These are phyloP conservation scores for Ifrita kowaldi DNA, from an alignment of 2,113 vertebrate genomes.

Conservation along the genomic window DNA sequence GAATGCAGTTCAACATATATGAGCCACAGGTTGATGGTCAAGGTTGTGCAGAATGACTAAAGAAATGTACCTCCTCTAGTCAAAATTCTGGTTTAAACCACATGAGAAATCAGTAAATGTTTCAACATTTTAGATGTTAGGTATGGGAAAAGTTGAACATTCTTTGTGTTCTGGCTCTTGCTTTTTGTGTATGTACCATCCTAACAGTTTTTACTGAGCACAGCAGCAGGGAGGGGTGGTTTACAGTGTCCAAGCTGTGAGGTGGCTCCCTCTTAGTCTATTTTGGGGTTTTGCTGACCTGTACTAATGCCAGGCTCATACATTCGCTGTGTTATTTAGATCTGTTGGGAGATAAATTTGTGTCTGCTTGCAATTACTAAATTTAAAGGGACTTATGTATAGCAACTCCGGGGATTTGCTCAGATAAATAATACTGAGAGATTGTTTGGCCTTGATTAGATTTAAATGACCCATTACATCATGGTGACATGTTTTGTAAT, in stretches of 20 bases:
- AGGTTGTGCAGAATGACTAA: neutral
- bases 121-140: neutral
- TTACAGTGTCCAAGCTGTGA: neutral
- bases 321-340: constrained; percentile 8
- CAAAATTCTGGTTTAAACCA: neutral
- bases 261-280: neutral
- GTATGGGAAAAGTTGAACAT: neutral
- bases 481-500: neutral
- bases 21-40: neutral
- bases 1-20: neutral
- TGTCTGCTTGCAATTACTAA: constrained; percentile 36
- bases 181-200: neutral
- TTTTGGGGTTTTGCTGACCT: constrained; percentile 26
- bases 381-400: constrained; percentile 42
- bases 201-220: neutral
- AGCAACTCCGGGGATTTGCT: neutral
- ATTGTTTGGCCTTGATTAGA: neutral
- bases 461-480: neutral
- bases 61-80: neutral
- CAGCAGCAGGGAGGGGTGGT: neutral
- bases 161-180: neutral
- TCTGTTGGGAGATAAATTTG: constrained; percentile 29
- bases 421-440: constrained; percentile 10
- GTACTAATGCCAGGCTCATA: neutral
- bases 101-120: neutral